phyloP scores from a whole-genome alignment of 2,888 invertebrate genomes.

The Tromatobia lineatoria region DNA sequence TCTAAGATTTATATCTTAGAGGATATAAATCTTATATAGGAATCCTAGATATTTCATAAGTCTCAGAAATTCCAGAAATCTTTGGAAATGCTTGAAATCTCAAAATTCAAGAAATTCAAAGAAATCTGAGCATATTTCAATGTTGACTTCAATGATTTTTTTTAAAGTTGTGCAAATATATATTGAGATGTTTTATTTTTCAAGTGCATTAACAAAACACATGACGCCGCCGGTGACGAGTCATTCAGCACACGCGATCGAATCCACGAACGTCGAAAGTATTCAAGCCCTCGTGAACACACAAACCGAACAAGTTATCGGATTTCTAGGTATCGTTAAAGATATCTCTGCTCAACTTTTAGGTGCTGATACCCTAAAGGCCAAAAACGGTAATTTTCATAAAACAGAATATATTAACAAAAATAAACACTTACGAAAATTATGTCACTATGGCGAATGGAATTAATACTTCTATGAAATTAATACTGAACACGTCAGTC shows the following conservation, averaged over 20 bases:
- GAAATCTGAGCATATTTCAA: no score
- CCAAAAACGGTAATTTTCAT: conserved; percentile 85
- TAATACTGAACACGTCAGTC: no score
- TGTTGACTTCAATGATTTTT: no score
- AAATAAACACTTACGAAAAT: not conserved
- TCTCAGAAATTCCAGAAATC: no score
- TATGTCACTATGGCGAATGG: no score
- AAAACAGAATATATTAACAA: conserved; percentile 14
- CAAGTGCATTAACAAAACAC: conserved; percentile 90
- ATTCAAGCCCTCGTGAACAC: conserved; percentile 89
- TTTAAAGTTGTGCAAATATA: no score
- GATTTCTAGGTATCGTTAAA: conserved; percentile 88
- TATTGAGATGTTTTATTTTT: no score
- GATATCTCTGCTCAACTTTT: conserved; percentile 88
- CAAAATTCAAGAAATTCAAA: no score
- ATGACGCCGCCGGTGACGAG: conserved; percentile 88
- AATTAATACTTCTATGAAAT: conserved; percentile 10
- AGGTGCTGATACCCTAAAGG: conserved; percentile 88
- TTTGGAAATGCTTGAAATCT: no score
- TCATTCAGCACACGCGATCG: conserved; percentile 85
- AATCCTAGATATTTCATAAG: no score
- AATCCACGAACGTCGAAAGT: conserved; percentile 86
- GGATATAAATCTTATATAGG: no score
- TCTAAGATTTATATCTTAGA: no score
- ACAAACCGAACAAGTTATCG: conserved; percentile 90